Base-by-base conservation (phyloP, 1,140 invertebrate genomes). In the Musca vetustissima region DNA sequence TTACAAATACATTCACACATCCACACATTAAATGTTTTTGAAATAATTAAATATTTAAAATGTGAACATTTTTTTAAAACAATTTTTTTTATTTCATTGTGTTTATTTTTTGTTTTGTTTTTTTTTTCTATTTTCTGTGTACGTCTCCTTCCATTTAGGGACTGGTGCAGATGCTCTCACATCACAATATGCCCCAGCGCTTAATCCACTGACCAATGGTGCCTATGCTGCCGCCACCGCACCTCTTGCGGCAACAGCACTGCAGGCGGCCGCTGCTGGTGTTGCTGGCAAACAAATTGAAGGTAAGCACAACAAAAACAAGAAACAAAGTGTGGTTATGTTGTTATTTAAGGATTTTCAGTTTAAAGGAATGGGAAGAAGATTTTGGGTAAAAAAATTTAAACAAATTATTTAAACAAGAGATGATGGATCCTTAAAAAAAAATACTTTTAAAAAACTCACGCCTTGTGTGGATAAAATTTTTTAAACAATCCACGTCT, bases 251-350 rank as follows among this genome's bases (percentile, higher is more conserved):
- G 65, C 78, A 43, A 72, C 72, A 69, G 76, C 76, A 17, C 64
- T 81, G 36, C 76, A 79, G 48, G 77, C 76, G 21, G 76, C 79
- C 9, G 79, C 79, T 25, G 77, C 78, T 15, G 74, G 76, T 19
- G 80, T 82, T 53, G 78, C 78, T 68, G 80, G 80, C 32, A 82
- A 82, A 64, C 80, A 82, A 71, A 79, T 81, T 64, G 80, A 82
- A 69, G 80, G 80, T 82, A 52, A 75, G 72, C 64, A n/a, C n/a
- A n/a, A n/a, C n/a, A n/a, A n/a, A n/a, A n/a, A n/a, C n/a, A n/a
- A n/a, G n/a, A n/a, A n/a, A n/a, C n/a, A n/a, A n/a, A n/a, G n/a
- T n/a, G n/a, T n/a, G n/a, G n/a, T n/a, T n/a, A n/a, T n/a, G n/a
- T n/a, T n/a, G n/a, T n/a, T n/a, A n/a, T n/a, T n/a, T n/a, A n/a